Percentiles rank a stretch among this genome's conserved stretches.
Evolutionary conservation across 2,113 vertebrate species (phyloP).

Genomic region (Ptychochromis oligacanthus): DNA sequence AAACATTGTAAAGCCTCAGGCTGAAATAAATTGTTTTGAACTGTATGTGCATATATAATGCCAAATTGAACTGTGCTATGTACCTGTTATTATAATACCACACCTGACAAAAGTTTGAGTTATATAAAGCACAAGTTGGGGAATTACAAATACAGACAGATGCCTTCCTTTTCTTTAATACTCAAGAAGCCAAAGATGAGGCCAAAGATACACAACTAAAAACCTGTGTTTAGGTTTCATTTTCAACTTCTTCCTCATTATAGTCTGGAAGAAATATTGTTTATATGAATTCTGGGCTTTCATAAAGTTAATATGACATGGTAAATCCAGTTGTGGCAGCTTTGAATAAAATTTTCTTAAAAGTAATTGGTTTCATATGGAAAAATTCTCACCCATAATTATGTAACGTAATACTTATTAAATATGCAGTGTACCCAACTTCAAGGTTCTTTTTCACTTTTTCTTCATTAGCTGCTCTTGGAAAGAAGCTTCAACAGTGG

Average conservation of each 20-base stretch:
- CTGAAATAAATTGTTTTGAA: conserved; percentile 33
- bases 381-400: background rate
- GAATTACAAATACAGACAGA: background rate
- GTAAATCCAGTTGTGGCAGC: background rate
- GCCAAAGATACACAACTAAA: background rate
- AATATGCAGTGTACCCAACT: background rate
- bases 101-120: background rate
- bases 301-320: background rate
- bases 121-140: background rate
- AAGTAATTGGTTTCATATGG: background rate
- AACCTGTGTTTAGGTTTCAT: background rate
- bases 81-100: background rate
- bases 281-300: background rate
- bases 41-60: background rate
- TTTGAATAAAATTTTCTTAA: background rate
- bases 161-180: background rate
- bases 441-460: background rate
- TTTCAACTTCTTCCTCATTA: background rate
- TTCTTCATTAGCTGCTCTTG: background rate
- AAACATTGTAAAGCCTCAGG: conserved; percentile 12
- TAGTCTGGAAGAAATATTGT: background rate
- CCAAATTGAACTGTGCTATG: background rate
- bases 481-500: background rate
- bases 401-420: background rate
- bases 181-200: background rate